Evolutionary conservation across 2,888 invertebrate species (phyloP).

Genomic region (Coelogynopora nodosa): DNA sequence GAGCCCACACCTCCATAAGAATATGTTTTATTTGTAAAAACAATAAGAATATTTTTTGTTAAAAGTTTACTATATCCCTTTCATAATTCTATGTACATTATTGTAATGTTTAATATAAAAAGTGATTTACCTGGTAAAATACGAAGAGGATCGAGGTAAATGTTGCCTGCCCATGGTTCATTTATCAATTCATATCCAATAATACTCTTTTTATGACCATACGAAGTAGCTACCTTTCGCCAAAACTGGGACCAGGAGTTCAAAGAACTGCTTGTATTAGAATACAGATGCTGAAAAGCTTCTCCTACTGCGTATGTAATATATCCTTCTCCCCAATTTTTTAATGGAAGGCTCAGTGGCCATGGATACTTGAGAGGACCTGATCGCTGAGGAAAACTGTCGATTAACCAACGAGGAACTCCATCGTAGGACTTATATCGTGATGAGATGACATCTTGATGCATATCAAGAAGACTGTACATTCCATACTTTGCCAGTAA

Average conservation of each 20-base stretch:
- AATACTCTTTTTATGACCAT: slow-evolving; percentile 48
- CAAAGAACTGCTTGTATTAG: slow-evolving; percentile 49
- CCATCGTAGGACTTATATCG: slow-evolving; percentile 51
- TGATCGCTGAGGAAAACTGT: slow-evolving; percentile 49
- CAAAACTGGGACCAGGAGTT: slow-evolving; percentile 51
- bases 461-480: slow-evolving; percentile 52
- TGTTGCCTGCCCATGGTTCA: slow-evolving; percentile 54
- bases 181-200: slow-evolving; percentile 54
- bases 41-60: no score
- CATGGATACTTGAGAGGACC: slow-evolving; percentile 50
- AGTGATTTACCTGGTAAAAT: slow-evolving; percentile 51
- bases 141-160: slow-evolving; percentile 50
- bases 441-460: slow-evolving; percentile 49
- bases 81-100: no score
- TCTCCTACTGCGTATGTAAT: slow-evolving; percentile 51
- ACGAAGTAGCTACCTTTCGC: slow-evolving; percentile 49
- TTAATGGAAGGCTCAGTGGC: slow-evolving; percentile 49
- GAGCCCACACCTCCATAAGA: no score
- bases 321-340: slow-evolving; percentile 50
- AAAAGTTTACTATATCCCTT: no score
- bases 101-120: no score
- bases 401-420: slow-evolving; percentile 51
- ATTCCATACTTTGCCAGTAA: slow-evolving; percentile 50
- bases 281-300: slow-evolving; percentile 53
- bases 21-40: no score